Percentiles rank a stretch among this genome's conserved stretches.
Conservation (phyloP, 2,888 invertebrate genomes). For the Drosophila neonasuta region DNA sequence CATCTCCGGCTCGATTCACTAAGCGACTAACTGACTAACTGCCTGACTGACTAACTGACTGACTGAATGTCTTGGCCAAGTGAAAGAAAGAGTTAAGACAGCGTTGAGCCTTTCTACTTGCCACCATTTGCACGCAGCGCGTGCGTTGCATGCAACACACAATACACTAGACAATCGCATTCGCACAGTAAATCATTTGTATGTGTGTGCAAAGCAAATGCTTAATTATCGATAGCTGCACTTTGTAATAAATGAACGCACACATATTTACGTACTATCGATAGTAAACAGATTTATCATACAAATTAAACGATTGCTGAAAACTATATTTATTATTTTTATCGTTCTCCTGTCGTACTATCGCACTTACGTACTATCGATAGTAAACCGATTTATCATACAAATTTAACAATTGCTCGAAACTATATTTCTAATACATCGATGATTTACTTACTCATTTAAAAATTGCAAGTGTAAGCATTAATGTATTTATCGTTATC, state of each 20-base stretch:
- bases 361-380: too few species aligned
- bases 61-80: constrained; percentile 49
- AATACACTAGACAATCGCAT: neutral
- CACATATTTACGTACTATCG: neutral
- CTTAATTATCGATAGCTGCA: neutral
- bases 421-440: neutral
- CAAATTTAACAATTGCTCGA: too few species aligned
- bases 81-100: constrained; percentile 68
- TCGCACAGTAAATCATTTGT: neutral
- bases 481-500: too few species aligned
- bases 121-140: neutral
- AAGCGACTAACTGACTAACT: constrained; percentile 7
- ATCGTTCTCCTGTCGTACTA: too few species aligned
- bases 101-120: constrained; percentile 47
- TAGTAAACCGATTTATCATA: too few species aligned
- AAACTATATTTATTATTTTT: neutral
- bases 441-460: too few species aligned
- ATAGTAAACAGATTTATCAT: too few species aligned
- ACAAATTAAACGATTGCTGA: too few species aligned
- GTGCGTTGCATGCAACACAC: constrained; percentile 32
- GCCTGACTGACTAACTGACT: constrained; percentile 9
- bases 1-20: constrained; percentile 22
- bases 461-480: too few species aligned
- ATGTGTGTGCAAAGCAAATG: neutral
- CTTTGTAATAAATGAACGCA: neutral